Evolutionary conservation across 1,140 invertebrate species (phyloP), one percentile per base, ranked within the genome.

Genomic region (Pogonognathellus flavescens): DNA sequence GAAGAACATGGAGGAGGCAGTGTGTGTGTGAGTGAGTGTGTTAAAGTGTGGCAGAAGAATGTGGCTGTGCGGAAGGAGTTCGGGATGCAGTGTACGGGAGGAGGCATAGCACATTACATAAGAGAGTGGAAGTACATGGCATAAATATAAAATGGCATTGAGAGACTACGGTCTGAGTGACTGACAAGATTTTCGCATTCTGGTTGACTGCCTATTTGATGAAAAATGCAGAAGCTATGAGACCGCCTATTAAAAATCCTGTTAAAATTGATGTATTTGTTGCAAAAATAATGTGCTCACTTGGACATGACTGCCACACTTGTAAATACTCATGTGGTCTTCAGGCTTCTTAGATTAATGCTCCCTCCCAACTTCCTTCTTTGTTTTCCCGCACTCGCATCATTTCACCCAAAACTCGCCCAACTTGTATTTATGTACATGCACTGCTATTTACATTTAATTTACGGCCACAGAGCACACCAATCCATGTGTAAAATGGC

Each of bases 251-350:
- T 76, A 76, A 76, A 76, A 76, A 76, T 76, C 70, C 70, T 76
- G 70, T 76, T 76, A 76, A 76, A 76, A 76, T 76, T 76, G 70
- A 76, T 76, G 70, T 31, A 76, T 76, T 76, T 76, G 22, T 76
- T 50, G 70, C 70, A 76, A 76, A 76, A 76, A 76, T 76, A 76
- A 76, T 76, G 70, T 76, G 70, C 49, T 41, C 70, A 49, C 41
- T 76, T 76, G 70, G 70, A 76, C 70, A 76, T 41, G 70, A 76
- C 53, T 57, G 41, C 31, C 31, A 31, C 25, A 41, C 31, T 50
- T 76, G 31, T 31, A 76, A n/a, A 57, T 57, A 57, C n/a, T n/a
- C n/a, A 13, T 57, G 11, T 57, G 11, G n/a, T n/a, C n/a, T n/a
- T n/a, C n/a, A n/a, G n/a, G n/a, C n/a, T n/a, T n/a, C n/a, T n/a